Base-by-base conservation (phyloP, 2,888 invertebrate species). In the Tortrix viridana region DNA sequence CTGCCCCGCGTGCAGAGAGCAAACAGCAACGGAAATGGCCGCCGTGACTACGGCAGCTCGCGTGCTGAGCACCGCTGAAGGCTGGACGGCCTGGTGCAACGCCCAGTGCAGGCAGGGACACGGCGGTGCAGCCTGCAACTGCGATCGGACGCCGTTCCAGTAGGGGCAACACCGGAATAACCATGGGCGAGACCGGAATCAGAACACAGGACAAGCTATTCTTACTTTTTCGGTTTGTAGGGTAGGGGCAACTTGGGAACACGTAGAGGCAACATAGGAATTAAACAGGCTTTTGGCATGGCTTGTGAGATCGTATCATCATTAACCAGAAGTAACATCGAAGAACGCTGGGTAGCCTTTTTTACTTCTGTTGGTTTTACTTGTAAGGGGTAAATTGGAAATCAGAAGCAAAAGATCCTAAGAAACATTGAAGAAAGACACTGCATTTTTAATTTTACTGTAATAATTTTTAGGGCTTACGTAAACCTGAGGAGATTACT, bases 121-220 rank as follows among this genome's bases (percentile, higher is more conserved):
- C 69, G 96, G 96, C 60, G 96, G 96, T n/a, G 94, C 94, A 23
- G 95, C 95, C 67, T 96, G 96, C 89, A 94, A 95, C 84, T 96
- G 96, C 83, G 95, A 96, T 84, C 88, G 95, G 60, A 88, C 94
- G 50, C 95, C 96, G 1, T 93, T 95, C 69, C 79, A 84, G 67
- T 85, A 82, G 73, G 60, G 46, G 47, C 7, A 26, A 23, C 46
- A 16, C 32, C 7, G 38, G 12, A 18, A 14, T 14, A n/a, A 54
- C 19, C 22, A 16, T 32, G 14, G 20, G n/a, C n/a, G 5, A 48
- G 0, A 5, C 14, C 19, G 22, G 6, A 50, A 32, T 9, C 12
- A 18, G 18, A 32, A 14, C 12, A 12, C 32, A 26, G 9, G 3
- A 32, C 32, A 32, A 12, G 32, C 32, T 32, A 32, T 32, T 12